Base-by-base conservation (phyloP, 1,140 invertebrate genomes). In the Samia ricini region DNA sequence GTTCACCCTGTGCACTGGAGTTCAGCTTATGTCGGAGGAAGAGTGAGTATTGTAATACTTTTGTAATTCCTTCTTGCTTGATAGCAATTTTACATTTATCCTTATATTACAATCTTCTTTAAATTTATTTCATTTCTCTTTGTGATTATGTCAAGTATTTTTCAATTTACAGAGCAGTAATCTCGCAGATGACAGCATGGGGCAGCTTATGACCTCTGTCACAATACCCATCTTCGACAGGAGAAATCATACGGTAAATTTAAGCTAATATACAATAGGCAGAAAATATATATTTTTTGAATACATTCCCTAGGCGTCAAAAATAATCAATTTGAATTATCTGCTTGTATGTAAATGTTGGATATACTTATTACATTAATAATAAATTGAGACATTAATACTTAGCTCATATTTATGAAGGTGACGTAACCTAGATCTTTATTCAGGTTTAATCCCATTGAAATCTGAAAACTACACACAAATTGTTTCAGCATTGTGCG, bases 1-100 rank as follows among this genome's bases (percentile, higher is more conserved):
- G 93, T 96, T 85, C 97, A 98, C 90, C 96, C 96, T 0, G 94
- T 97, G 55, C 95, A 97, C 67, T 98, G 97, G 97, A 97, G 96
- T 67, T 95, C 96, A 0, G 96, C 95, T 2, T 98, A 98, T 88
- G 92, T 97, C 48, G 96, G 96, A 66, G 95, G 96, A 58, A 95
- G 95, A 85, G 96, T 98, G 91, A 93, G 71, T 69, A 61, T n/a
- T 23, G 10, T 5, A 22, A n/a, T 24, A 2, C 12, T 56, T 52
- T 52, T 26, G 5, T 33, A 5, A 18, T 18, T 52, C 2, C 4
- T 15, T 22, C 20, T 52, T 51, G 33, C 6, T 15, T 36, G 33
- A 15, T 36, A 36, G 33, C 6, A 15, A 36, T 7, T 36, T 6
- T n/a, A n/a, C n/a, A n/a, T n/a, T n/a, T n/a, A 36, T 36, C 55